A percentile compares a stretch with the other conserved stretches of the same genome.
Conservation (phyloP, 2,888 invertebrate genomes). For the Stenolophus ochropezus region DNA sequence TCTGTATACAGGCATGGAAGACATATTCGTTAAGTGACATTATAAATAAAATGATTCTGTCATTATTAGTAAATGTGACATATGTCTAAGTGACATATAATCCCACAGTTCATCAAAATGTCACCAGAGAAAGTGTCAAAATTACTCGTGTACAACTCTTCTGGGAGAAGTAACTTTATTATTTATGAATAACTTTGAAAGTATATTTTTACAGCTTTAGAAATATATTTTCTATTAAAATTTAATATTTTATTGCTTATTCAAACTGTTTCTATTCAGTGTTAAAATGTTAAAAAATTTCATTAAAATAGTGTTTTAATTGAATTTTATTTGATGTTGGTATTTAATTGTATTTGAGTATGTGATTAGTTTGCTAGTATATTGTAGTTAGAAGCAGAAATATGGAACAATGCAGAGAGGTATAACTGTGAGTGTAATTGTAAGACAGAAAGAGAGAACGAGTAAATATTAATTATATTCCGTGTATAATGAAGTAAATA, state of each 20-base stretch:
- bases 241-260: too few species aligned
- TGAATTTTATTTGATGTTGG: too few species aligned
- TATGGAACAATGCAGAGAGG: too few species aligned
- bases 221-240: too few species aligned
- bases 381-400: too few species aligned
- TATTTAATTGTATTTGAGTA: too few species aligned
- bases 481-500: not conserved
- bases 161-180: not conserved
- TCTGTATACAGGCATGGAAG: too few species aligned
- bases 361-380: too few species aligned
- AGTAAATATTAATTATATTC: not conserved
- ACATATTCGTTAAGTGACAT: not conserved
- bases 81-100: slow-evolving; percentile 9
- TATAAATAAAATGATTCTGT: not conserved
- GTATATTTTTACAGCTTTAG: not conserved
- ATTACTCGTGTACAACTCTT: not conserved
- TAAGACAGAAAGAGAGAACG: not conserved
- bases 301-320: too few species aligned
- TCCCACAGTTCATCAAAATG: slow-evolving; percentile 11
- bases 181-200: not conserved
- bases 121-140: not conserved
- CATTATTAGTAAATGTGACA: not conserved
- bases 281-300: too few species aligned
- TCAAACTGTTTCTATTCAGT: not conserved
- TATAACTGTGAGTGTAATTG: not conserved